Evolutionary conservation across 2,888 invertebrate genomes (phyloP).

Genomic region (Parochlus steinenii): DNA sequence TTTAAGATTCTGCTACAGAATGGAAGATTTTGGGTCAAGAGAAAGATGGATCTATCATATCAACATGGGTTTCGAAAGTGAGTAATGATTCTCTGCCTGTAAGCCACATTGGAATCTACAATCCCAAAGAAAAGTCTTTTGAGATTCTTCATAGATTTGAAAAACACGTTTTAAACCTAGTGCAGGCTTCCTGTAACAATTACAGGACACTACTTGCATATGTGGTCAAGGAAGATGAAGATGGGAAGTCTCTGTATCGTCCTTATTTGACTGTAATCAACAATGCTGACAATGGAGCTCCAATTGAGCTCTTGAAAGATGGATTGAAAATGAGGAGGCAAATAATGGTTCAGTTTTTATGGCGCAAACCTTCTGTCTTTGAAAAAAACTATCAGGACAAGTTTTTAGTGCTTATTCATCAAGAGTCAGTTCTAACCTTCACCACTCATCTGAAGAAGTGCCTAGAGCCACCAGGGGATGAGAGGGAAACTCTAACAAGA

Average conservation of each 20-base stretch:
- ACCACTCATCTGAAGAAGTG: constrained; percentile 30
- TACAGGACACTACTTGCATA: constrained; percentile 48
- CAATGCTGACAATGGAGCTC: constrained; percentile 25
- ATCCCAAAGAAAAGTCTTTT: constrained; percentile 40
- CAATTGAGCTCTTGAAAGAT: constrained; percentile 31
- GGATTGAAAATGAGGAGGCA: constrained; percentile 51
- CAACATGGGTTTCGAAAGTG: constrained; percentile 44
- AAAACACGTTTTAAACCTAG: too few relatives aligned
- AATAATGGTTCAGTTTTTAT: constrained; percentile 57
- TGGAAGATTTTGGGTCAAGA: constrained; percentile 72
- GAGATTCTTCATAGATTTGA: constrained; percentile 45
- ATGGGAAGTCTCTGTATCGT: constrained; percentile 37
- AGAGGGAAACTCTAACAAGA: too few relatives aligned
- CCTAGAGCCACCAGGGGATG: constrained; percentile 31
- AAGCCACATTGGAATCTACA: constrained; percentile 42
- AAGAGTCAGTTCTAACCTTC: constrained; percentile 35
- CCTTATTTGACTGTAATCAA: constrained; percentile 44
- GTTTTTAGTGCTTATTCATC: constrained; percentile 56
- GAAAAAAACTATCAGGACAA: constrained; percentile 37
- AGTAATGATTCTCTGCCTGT: constrained; percentile 26
- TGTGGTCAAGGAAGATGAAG: constrained; percentile 38
- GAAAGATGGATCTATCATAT: constrained; percentile 52
- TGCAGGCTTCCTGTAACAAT: constrained; percentile 64
- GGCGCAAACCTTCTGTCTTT: constrained; percentile 21
- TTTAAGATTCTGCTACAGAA: constrained; percentile 47